Conservation (phyloP, 2,113 vertebrate species). For the Oxygymnocypris stewartii region DNA sequence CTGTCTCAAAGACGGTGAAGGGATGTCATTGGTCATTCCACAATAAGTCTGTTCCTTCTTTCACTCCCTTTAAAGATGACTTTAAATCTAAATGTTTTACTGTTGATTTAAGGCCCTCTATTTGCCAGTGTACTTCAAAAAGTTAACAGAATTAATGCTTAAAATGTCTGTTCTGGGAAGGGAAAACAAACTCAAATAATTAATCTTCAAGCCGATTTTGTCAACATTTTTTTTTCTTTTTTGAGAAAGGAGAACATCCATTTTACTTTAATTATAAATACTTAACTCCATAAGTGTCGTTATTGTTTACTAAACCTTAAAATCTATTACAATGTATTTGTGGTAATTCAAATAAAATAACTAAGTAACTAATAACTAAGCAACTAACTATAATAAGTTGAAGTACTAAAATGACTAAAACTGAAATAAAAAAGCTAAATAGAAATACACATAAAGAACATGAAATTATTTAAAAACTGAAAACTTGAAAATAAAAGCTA, state of each 20-base stretch:
- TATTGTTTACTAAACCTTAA: no score
- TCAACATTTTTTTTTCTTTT: no score
- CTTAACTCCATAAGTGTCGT: no score
- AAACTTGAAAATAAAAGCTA: not conserved
- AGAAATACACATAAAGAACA: no score
- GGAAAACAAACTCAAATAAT: not conserved
- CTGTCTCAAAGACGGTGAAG: not conserved
- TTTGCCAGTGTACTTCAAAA: not conserved
- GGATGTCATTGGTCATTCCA: not conserved
- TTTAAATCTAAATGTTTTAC: not conserved
- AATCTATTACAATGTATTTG: no score
- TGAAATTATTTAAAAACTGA: not conserved
- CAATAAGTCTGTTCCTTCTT: not conserved
- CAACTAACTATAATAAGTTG: not conserved
- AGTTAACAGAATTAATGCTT: not conserved
- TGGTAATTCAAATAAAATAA: no score
- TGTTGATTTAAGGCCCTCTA: not conserved
- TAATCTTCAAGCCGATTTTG: not conserved
- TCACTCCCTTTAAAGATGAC: not conserved
- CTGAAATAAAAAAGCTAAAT: not conserved
- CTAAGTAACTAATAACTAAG: not conserved
- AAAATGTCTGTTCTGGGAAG: not conserved
- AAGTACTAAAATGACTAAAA: not conserved
- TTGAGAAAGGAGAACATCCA: no score
- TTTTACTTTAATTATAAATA: no score